These are phyloP conservation scores for Aptenodytes forsteri DNA, from an alignment of 2,113 vertebrate genomes.

Conservation along the genomic window DNA sequence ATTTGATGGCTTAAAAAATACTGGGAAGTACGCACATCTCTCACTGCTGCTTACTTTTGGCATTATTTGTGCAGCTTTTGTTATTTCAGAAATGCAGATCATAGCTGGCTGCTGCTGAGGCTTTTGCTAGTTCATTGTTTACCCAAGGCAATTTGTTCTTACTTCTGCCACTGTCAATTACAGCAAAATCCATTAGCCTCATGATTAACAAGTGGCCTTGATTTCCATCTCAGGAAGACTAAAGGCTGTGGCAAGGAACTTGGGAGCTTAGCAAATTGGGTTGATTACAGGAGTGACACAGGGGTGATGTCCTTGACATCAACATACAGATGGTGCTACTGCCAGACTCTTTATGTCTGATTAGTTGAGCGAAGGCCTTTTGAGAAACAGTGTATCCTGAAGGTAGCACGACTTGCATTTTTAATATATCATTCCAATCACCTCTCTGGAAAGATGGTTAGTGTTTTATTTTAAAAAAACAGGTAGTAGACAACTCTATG, in stretches of 20 bases:
- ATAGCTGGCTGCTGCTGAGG: background rate
- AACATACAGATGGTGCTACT: background rate
- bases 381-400: background rate
- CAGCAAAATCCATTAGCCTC: conserved; percentile 56
- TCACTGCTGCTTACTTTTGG: background rate
- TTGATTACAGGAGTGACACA: conserved; percentile 44
- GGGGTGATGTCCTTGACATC: conserved; percentile 25
- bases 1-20: background rate
- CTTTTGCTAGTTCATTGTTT: background rate
- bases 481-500: background rate
- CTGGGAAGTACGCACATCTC: background rate
- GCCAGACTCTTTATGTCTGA: background rate
- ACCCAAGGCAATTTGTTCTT: conserved; percentile 34
- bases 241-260: conserved; percentile 10
- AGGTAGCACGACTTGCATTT: background rate
- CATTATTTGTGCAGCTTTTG: background rate
- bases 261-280: conserved; percentile 44
- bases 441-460: background rate
- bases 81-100: background rate
- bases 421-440: background rate
- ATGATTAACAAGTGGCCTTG: conserved; percentile 28
- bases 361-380: background rate
- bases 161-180: conserved; percentile 63
- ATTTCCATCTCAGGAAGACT: conserved; percentile 13
- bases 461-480: background rate